Conservation (phyloP, 2,113 vertebrate genomes). For the Antennarius striatus region DNA sequence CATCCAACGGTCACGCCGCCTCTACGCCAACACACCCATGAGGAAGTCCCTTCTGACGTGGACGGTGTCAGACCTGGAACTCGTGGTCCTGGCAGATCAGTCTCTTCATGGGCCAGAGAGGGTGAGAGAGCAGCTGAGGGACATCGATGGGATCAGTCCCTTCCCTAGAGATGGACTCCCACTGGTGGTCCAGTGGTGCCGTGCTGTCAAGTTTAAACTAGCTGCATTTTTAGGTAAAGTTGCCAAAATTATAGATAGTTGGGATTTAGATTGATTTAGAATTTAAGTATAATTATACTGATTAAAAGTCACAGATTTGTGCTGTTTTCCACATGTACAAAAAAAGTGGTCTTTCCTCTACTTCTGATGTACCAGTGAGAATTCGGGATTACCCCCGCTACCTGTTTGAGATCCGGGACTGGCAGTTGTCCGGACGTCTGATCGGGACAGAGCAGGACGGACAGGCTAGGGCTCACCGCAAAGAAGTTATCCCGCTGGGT, state of each 20-base stretch:
- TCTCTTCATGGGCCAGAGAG: slow-evolving; percentile 87
- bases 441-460: slow-evolving; percentile 91
- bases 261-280: not conserved
- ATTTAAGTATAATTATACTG: not conserved
- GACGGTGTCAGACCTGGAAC: slow-evolving; percentile 87
- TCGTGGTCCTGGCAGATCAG: slow-evolving; percentile 87
- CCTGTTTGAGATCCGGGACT: slow-evolving; percentile 95
- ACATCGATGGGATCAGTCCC: slow-evolving; percentile 87
- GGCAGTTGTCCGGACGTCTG: slow-evolving; percentile 89
- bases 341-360: slow-evolving; percentile 1
- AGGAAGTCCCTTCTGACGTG: slow-evolving; percentile 93
- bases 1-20: slow-evolving; percentile 94
- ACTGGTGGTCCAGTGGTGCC: slow-evolving; percentile 93
- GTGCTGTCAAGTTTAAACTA: slow-evolving; percentile 88
- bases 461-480: slow-evolving; percentile 86
- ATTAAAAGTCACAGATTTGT: not conserved
- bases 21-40: slow-evolving; percentile 96
- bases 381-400: slow-evolving; percentile 97
- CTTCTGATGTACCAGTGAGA: slow-evolving; percentile 76
- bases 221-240: slow-evolving; percentile 86
- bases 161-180: slow-evolving; percentile 90
- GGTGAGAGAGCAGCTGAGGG: slow-evolving; percentile 88
- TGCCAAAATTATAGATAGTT: not conserved
- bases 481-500: slow-evolving; percentile 86
- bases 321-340: not conserved